Evolutionary conservation across 1,140 invertebrate genomes (phyloP).

Genomic region (Procambarus clarkii): DNA sequence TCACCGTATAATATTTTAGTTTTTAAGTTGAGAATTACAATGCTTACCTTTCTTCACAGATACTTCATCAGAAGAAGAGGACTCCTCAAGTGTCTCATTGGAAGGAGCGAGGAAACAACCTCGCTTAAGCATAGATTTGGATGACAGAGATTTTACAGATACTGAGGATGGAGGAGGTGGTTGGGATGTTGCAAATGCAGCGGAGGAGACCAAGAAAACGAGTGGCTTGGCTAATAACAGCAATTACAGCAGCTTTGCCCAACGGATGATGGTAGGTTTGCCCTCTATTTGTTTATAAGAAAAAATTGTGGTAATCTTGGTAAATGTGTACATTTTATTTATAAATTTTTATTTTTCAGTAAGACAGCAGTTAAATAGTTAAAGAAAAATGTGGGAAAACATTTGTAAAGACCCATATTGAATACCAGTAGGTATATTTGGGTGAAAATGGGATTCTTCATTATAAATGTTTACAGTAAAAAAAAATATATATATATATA

Average conservation of each 20-base stretch:
- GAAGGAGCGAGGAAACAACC: background rate
- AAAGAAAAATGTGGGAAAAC: too few species aligned
- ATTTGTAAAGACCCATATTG: too few species aligned
- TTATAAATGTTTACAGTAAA: too few species aligned
- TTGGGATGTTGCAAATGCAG: background rate
- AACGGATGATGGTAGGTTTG: constrained; percentile 33
- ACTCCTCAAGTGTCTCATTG: background rate
- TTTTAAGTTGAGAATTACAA: too few species aligned
- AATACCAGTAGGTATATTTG: too few species aligned
- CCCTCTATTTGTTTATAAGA: background rate
- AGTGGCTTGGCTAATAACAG: background rate
- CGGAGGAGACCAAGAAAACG: background rate
- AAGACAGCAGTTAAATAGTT: too few species aligned
- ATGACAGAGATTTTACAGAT: background rate
- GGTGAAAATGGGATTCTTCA: too few species aligned
- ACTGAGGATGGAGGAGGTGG: background rate
- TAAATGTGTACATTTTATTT: too few species aligned
- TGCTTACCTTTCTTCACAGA: constrained; percentile 1
- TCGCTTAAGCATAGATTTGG: constrained; percentile 31
- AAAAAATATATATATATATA: too few species aligned
- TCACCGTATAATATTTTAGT: too few species aligned
- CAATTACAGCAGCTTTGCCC: constrained; percentile 32
- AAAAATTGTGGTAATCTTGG: too few species aligned
- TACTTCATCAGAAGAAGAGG: constrained; percentile 17
- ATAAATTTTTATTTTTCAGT: too few species aligned